Conservation (phyloP, 2,797 vertebrate species). For the Natrix natrix region DNA sequence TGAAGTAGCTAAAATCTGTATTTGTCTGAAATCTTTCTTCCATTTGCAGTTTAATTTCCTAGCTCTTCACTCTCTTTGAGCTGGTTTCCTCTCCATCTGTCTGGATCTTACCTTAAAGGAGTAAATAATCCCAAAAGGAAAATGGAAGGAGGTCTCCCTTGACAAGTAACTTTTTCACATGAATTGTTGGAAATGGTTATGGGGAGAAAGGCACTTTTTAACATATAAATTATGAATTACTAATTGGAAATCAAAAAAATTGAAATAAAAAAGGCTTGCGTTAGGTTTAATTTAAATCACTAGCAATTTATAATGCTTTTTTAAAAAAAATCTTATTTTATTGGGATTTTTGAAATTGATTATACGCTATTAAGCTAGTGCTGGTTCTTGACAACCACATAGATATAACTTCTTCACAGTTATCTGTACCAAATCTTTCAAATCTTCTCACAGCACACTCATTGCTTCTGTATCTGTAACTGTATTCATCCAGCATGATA, state of each 20-base stretch:
- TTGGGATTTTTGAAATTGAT: not conserved
- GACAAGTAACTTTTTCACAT: not conserved
- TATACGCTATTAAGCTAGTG: not conserved
- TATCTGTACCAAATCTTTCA: not conserved
- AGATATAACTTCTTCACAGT: not conserved
- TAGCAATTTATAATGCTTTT: not conserved
- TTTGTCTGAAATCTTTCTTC: not conserved
- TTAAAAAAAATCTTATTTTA: not conserved
- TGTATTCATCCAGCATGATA: not conserved
- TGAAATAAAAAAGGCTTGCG: not conserved
- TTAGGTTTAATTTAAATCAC: not conserved
- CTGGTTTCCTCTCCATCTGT: not conserved
- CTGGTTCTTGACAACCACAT: not conserved
- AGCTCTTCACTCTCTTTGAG: not conserved
- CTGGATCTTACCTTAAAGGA: not conserved
- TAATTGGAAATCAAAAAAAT: not conserved
- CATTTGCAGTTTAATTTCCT: not conserved
- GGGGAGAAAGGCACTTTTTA: not conserved
- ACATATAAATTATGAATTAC: not conserved
- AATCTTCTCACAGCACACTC: not conserved
- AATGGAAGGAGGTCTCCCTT: not conserved
- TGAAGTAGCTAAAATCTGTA: not conserved
- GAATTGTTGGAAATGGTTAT: not conserved
- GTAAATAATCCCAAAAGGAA: not conserved
- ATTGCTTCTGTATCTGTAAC: not conserved